Evolutionary conservation across 1,140 invertebrate genomes (phyloP).

Genomic region (Geopemphigus sp.): DNA sequence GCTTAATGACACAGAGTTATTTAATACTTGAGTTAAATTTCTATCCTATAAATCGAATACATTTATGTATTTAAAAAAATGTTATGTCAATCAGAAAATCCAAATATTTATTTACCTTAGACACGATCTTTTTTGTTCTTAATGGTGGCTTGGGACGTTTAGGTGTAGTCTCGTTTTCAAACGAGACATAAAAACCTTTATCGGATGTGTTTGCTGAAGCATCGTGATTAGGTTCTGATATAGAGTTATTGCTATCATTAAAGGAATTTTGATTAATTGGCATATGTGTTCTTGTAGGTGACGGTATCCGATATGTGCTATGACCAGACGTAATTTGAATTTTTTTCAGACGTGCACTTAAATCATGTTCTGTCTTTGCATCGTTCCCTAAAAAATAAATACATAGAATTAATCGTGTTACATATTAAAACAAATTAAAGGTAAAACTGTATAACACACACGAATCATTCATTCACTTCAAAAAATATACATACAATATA

Average conservation of each 20-base stretch:
- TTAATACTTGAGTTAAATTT: conserved; percentile 51
- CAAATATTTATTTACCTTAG: conserved; percentile 62
- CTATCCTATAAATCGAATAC: conserved; percentile 50
- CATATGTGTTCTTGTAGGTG: conserved; percentile 63
- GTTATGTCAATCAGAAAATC: not conserved
- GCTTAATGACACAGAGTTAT: conserved; percentile 39
- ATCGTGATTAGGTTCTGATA: conserved; percentile 47
- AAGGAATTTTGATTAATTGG: conserved; percentile 53
- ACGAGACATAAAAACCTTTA: conserved; percentile 93
- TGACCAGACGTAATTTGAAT: conserved; percentile 82
- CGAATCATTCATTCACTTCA: no score
- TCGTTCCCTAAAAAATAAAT: conserved; percentile 12
- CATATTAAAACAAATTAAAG: no score
- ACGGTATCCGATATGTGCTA: conserved; percentile 82
- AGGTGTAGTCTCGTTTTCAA: conserved; percentile 77
- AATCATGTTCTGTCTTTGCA: conserved; percentile 59
- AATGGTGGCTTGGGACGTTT: conserved; percentile 85
- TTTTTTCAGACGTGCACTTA: conserved; percentile 65
- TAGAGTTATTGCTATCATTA: conserved; percentile 55
- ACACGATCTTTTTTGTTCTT: conserved; percentile 71
- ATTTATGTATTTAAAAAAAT: not conserved
- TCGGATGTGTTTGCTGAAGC: conserved; percentile 60
- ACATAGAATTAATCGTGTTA: not conserved
- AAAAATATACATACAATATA: no score
- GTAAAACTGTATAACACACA: no score